phyloP scores from a whole-genome alignment of 2,888 invertebrate genomes.

The Apodemia arnacis region DNA sequence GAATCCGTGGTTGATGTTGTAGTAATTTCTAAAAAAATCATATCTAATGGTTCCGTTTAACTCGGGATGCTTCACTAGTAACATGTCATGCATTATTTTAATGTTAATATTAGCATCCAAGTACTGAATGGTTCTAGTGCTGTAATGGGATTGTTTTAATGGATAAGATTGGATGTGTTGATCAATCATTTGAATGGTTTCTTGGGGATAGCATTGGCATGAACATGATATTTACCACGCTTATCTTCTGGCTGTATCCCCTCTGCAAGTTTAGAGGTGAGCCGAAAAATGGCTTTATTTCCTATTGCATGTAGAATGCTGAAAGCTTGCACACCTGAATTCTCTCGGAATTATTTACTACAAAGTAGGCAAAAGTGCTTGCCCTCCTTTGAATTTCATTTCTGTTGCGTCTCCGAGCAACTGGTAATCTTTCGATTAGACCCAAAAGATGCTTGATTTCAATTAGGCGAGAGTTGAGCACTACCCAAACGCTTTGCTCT shows the following conservation, averaged over 20 bases:
- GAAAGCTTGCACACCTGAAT: slow-evolving; percentile 11
- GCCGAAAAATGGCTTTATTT: not conserved
- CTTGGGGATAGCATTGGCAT: slow-evolving; percentile 9
- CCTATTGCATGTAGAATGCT: slow-evolving; percentile 3
- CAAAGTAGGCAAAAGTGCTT: not conserved
- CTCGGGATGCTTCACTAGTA: slow-evolving; percentile 29
- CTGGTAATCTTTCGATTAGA: not conserved
- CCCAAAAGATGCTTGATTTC: too few relatives aligned
- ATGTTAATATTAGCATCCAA: slow-evolving; percentile 45
- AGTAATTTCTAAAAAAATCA: slow-evolving; percentile 43
- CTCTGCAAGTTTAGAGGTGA: slow-evolving; percentile 3
- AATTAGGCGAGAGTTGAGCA: too few relatives aligned
- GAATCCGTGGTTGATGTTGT: slow-evolving; percentile 6
- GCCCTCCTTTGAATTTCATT: slow-evolving; percentile 14
- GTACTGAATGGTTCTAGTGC: slow-evolving; percentile 35
- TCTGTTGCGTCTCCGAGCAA: slow-evolving; percentile 15
- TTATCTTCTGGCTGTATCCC: slow-evolving; percentile 14
- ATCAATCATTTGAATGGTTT: slow-evolving; percentile 12
- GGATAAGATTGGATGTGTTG: slow-evolving; percentile 38
- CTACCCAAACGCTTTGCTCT: too few relatives aligned
- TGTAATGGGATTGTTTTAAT: slow-evolving; percentile 39
- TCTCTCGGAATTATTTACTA: not conserved
- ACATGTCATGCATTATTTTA: slow-evolving; percentile 49
- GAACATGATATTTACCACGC: not conserved
- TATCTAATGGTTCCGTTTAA: slow-evolving; percentile 16